Evolutionary conservation across 2,888 invertebrate genomes (phyloP), one percentile per base, ranked within the genome.

Genomic region (Cheilosia pagana): DNA sequence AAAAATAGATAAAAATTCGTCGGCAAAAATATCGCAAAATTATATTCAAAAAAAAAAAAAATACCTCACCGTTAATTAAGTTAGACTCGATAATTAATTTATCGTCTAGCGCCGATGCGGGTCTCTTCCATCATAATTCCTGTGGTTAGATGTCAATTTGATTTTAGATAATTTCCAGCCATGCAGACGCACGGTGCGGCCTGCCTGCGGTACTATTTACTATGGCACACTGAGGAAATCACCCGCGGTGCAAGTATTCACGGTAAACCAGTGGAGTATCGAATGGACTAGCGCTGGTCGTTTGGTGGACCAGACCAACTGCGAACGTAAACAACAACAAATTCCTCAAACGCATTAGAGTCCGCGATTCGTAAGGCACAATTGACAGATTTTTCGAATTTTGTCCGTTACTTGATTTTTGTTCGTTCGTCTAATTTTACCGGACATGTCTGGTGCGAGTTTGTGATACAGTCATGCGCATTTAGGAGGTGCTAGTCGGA

Each of bases 141-240:
- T 85, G 85, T 70, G 79, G 85, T 85, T 71, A 67, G 79, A 79
- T 70, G 85, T 81, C 85, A 85, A 62, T 71, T 81, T 67, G 75
- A 85, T 85, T 85, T 85, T 62, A 81, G 79, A 79, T 85, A 81
- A 75, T 60, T 76, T 75, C 43, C 48, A 21, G 70, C 50, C 14
- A 21, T 23, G 50, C 43, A 41, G 50, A n/a, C 16, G n/a, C n/a
- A n/a, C n/a, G 7, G 23, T 12, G 19, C 12, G 55, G 21, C 28
- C 52, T 35, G 16, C 28, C 12, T n/a, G 41, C n/a, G 31, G 50
- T 60, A 57, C 39, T 67, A 72, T 19, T 62, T 62, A 35, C 52
- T 71, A 48, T 76, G 63, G 57, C 57, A 67, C 10, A 71, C 10
- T 19, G 5, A 50, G n/a, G 45, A 65, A 63, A 65, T 59, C 70